Evolutionary conservation across 2,797 vertebrate genomes (phyloP).

Genomic region (Serranus cabrilla): DNA sequence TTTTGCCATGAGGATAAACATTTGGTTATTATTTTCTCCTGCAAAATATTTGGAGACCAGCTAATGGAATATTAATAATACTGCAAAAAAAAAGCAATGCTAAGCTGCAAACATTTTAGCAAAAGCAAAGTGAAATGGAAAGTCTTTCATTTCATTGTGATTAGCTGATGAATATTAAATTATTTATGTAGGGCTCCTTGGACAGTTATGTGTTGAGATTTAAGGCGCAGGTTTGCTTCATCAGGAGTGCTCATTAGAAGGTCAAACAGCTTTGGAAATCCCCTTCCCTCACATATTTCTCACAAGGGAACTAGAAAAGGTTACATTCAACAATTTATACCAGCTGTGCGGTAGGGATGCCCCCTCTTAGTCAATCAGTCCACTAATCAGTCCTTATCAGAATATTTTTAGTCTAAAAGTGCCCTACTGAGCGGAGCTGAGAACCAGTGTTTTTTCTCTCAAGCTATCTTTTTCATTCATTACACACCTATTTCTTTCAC

Average conservation of each 20-base stretch:
- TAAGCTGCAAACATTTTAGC: background rate
- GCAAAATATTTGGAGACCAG: slow-evolving; percentile 4
- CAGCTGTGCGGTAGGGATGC: no score
- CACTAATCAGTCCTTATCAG: no score
- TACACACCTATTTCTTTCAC: background rate
- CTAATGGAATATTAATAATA: slow-evolving; percentile 18
- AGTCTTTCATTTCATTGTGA: slow-evolving; percentile 5
- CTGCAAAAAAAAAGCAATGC: background rate
- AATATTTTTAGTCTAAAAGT: no score
- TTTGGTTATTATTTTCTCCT: slow-evolving; percentile 15
- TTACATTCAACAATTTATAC: no score
- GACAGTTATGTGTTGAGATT: background rate
- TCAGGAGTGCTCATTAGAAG: background rate
- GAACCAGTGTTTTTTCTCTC: background rate
- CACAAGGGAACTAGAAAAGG: no score
- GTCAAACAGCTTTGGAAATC: background rate
- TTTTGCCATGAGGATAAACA: slow-evolving; percentile 50
- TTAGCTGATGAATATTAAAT: slow-evolving; percentile 2
- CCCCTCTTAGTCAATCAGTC: no score
- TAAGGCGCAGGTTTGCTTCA: background rate
- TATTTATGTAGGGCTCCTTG: background rate
- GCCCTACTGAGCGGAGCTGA: background rate
- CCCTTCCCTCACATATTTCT: background rate
- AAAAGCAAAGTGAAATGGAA: background rate
- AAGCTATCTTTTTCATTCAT: background rate